These are phyloP conservation scores for Baccha elongata DNA, from an alignment of 2,888 invertebrate genomes.

Conservation along the genomic window DNA sequence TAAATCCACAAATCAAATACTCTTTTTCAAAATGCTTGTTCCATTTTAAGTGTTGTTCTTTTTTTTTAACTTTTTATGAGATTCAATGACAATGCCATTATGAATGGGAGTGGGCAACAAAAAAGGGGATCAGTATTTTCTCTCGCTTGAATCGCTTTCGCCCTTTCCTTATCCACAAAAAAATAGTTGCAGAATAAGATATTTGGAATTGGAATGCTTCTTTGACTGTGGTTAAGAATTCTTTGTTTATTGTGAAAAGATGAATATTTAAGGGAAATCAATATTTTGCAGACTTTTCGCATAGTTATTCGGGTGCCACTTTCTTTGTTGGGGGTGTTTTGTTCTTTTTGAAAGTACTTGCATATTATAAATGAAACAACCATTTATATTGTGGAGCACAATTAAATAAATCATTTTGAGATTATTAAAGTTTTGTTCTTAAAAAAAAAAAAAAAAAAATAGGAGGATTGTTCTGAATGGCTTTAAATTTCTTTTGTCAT, in stretches of 20 bases:
- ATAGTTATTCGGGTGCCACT: neutral
- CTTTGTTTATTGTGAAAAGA: neutral
- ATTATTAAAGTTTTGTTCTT: slow-evolving; percentile 10
- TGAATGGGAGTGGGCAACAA: neutral
- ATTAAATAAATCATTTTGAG: neutral
- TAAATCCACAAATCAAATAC: neutral
- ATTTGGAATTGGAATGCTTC: neutral
- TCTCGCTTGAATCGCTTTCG: neutral
- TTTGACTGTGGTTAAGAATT: neutral
- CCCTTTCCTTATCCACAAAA: neutral
- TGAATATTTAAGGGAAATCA: slow-evolving; percentile 18
- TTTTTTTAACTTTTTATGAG: neutral
- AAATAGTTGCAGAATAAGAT: neutral
- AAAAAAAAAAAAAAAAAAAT: too few relatives aligned
- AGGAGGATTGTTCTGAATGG: too few relatives aligned
- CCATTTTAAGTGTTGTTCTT: neutral
- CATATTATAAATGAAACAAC: slow-evolving; percentile 2
- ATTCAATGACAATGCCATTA: neutral
- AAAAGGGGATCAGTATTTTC: slow-evolving; percentile 1
- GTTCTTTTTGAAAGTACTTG: neutral
- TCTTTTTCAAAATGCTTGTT: neutral
- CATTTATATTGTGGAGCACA: neutral
- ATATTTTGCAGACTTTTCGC: slow-evolving; percentile 11
- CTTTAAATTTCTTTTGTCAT: too few relatives aligned
- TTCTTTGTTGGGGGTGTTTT: neutral